Evolutionary conservation across 2,888 invertebrate genomes (phyloP), one percentile per base, ranked within the genome.

Genomic region (Cephus rjabovi): DNA sequence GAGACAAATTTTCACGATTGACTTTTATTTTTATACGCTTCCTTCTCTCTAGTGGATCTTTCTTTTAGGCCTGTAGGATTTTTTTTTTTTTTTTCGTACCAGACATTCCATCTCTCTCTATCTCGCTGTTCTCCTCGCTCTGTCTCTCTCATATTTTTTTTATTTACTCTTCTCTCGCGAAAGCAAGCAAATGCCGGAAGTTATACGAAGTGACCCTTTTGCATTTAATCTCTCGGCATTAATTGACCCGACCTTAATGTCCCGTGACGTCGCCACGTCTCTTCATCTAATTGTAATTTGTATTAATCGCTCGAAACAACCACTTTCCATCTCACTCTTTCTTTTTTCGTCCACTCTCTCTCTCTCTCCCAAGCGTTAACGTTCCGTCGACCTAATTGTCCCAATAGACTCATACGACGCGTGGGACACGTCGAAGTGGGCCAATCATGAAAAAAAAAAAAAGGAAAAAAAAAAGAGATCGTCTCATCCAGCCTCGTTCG

Each of bases 391-490:
- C 75, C 74, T 76, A 71, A 75, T 77, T 77, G 77, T 79, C 75
- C 74, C 77, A 77, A 80, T 80, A 79, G 75, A 77, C 75, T 74
- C 78, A 73, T 79, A 79, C 80, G 75, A 75, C 80, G 75, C 40
- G 69, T 75, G 75, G 77, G 77, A 74, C 77, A 79, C 75, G 78
- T 79, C 77, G 75, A 80, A 80, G 80, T 79, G 79, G 80, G 79
- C 74, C 78, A 77, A 80, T 80, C 74, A 71, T 35, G 1, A 69
- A 79, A 75, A 75, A 76, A 80, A 79, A 76, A 80, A 80, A 73
- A 76, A 3, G 11, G 3, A 34, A 9, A 3, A 56, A 77, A 71
- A 70, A n/a, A 31, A 75, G 68, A 79, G 75, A 70, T 69, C 74
- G 69, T 4, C 56, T 70, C 31, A 71, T 34, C 73, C 33, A 73